Evolutionary conservation across 92 coral and sea anemone species (phyloP).

Genomic region (Actinernus sp.): DNA sequence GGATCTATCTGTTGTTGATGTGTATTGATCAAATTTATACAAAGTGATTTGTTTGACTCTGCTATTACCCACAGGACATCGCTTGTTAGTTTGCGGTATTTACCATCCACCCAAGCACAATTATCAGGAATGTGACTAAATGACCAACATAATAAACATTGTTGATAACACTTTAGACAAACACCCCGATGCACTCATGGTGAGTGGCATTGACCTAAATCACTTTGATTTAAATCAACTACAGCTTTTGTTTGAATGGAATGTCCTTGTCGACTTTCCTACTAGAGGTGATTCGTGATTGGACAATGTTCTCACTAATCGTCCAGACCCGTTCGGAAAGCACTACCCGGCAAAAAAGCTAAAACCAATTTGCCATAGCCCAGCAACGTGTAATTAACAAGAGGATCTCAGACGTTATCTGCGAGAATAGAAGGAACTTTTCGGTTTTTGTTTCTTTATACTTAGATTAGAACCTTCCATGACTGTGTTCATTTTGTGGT

Average conservation of each 20-base stretch:
- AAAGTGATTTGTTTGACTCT: constrained; percentile 42
- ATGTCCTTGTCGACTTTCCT: too few relatives aligned
- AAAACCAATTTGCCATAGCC: constrained; percentile 59
- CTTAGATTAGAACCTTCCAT: too few relatives aligned
- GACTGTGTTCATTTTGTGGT: too few relatives aligned
- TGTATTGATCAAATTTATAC: too few relatives aligned
- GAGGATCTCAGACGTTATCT: too few relatives aligned
- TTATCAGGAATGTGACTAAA: constrained; percentile 45
- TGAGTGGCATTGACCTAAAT: constrained; percentile 63
- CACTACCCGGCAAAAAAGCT: constrained; percentile 36
- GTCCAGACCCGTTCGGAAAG: constrained; percentile 59
- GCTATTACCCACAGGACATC: constrained; percentile 50
- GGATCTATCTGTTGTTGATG: too few relatives aligned
- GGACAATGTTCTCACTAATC: constrained; percentile 61
- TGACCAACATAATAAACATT: constrained; percentile 28
- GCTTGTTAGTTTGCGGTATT: constrained; percentile 43
- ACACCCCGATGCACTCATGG: constrained; percentile 49
- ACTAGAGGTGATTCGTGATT: constrained; percentile 60
- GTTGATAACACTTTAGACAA: constrained; percentile 44
- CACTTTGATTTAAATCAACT: constrained; percentile 35
- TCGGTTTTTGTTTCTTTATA: too few relatives aligned
- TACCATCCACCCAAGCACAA: constrained; percentile 63
- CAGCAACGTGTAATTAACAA: too few relatives aligned
- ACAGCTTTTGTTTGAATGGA: constrained; percentile 36
- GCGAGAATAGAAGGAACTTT: too few relatives aligned